Conservation (phyloP, 1,140 invertebrate species). For the Phortica variegata region DNA sequence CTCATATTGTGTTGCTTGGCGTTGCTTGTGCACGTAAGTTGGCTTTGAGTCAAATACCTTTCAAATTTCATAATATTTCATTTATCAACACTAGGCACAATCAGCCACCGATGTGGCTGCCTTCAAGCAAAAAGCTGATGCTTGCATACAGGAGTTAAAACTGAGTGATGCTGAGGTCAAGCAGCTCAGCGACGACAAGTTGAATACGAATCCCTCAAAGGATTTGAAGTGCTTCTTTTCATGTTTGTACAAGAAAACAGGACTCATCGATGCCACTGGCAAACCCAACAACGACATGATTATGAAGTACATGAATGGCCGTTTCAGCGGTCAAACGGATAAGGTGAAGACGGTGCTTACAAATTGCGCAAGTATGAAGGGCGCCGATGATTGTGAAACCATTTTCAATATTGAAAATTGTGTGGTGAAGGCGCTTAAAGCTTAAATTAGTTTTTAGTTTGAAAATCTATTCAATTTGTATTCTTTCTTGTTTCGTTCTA, state of each 20-base stretch:
- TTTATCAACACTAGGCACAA: slow-evolving; percentile 15
- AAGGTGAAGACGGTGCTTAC: slow-evolving; percentile 24
- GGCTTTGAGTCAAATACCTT: not conserved
- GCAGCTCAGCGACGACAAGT: slow-evolving; percentile 21
- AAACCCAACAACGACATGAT: slow-evolving; percentile 25
- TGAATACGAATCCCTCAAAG: slow-evolving; percentile 26
- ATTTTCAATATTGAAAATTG: slow-evolving; percentile 29
- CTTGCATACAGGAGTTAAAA: slow-evolving; percentile 39
- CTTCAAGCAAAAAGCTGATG: slow-evolving; percentile 24
- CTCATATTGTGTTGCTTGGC: slow-evolving; percentile 12
- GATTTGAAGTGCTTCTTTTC: slow-evolving; percentile 34
- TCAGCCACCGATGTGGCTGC: slow-evolving; percentile 24
- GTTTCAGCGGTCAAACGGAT: slow-evolving; percentile 17
- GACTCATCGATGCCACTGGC: slow-evolving; percentile 19
- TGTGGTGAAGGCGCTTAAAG: slow-evolving; percentile 25
- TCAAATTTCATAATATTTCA: not conserved
- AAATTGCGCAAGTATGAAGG: slow-evolving; percentile 13
- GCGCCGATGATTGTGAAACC: slow-evolving; percentile 17
- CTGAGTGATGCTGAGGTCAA: slow-evolving; percentile 18
- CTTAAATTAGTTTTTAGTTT: slow-evolving; percentile 1
- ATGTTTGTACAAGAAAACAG: slow-evolving; percentile 39
- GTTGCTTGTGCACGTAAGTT: not conserved
- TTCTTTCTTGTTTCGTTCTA: too few species aligned
- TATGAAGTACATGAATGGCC: slow-evolving; percentile 20
- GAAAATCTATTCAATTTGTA: too few species aligned